Evolutionary conservation across 2,888 invertebrate genomes (phyloP).

Genomic region (Luffia ferchaultella): DNA sequence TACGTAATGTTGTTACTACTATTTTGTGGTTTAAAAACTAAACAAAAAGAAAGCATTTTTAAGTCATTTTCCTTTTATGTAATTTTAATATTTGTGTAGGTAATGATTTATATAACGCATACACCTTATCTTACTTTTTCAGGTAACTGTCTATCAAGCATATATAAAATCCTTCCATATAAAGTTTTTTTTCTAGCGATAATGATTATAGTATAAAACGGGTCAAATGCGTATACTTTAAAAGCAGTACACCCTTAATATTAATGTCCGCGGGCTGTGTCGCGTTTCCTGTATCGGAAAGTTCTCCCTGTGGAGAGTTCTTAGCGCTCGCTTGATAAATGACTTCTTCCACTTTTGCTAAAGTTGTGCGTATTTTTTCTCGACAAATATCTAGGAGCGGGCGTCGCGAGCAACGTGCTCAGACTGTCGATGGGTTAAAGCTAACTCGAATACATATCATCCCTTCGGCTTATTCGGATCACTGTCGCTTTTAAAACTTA

Average conservation of each 20-base stretch:
- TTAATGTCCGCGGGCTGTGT: slow-evolving; percentile 59
- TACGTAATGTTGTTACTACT: no score
- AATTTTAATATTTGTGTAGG: no score
- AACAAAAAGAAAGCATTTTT: no score
- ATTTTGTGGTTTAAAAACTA: no score
- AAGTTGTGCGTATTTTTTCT: slow-evolving; percentile 42
- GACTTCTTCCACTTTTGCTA: slow-evolving; percentile 55
- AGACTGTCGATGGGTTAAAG: not conserved
- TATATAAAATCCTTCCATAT: not conserved
- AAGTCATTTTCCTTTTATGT: no score
- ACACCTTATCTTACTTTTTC: not conserved
- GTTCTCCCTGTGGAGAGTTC: slow-evolving; percentile 59
- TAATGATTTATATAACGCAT: no score
- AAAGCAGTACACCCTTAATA: slow-evolving; percentile 38
- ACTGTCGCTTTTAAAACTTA: slow-evolving; percentile 26
- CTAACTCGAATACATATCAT: slow-evolving; percentile 22
- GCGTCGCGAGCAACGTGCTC: slow-evolving; percentile 23
- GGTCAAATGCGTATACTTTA: slow-evolving; percentile 22
- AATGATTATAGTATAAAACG: slow-evolving; percentile 3
- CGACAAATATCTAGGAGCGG: slow-evolving; percentile 27
- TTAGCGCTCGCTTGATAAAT: slow-evolving; percentile 61
- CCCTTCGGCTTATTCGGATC: slow-evolving; percentile 31
- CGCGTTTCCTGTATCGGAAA: slow-evolving; percentile 60
- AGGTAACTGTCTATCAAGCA: no score
- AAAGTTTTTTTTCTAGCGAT: not conserved